These are phyloP conservation scores for Stomorhina lunata DNA, from an alignment of 2,888 invertebrate species.

Conservation along the genomic window DNA sequence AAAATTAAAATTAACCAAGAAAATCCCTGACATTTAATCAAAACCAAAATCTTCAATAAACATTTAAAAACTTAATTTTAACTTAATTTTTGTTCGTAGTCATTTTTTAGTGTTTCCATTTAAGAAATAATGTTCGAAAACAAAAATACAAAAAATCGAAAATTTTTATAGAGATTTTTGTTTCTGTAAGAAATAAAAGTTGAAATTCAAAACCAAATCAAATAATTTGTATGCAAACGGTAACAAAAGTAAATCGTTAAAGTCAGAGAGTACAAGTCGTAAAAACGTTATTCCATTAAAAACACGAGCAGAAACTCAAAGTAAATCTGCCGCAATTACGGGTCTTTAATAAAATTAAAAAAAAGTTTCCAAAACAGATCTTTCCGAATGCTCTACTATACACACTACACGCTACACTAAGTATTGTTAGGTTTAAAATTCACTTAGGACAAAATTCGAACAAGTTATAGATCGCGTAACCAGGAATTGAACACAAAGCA, in stretches of 20 bases:
- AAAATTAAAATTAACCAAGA: conserved; percentile 4
- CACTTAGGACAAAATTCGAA: background rate
- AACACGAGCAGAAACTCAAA: conserved; percentile 64
- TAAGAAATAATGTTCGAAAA: background rate
- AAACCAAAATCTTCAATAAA: conserved; percentile 48
- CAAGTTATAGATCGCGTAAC: too few relatives aligned
- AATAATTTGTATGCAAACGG: conserved; percentile 78
- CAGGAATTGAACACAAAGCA: too few relatives aligned
- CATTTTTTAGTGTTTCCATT: background rate
- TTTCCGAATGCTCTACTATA: conserved; percentile 12
- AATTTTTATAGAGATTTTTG: background rate
- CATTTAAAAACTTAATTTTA: conserved; percentile 54
- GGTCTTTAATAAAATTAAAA: conserved; percentile 17
- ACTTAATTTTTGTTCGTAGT: background rate
- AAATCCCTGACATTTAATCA: conserved; percentile 41
- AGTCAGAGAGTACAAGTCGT: conserved; percentile 74
- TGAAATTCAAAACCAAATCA: conserved; percentile 65
- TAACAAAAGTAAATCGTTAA: conserved; percentile 70
- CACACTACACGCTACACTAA: background rate
- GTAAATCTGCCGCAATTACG: conserved; percentile 65
- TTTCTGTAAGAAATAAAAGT: conserved; percentile 3
- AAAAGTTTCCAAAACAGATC: conserved; percentile 36
- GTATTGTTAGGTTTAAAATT: background rate
- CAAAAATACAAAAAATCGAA: conserved; percentile 28
- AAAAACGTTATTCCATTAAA: conserved; percentile 70